A percentile compares a stretch with the other conserved stretches of the same genome.
Conservation (phyloP, 2,888 invertebrate species). For the Papilio protenor region DNA sequence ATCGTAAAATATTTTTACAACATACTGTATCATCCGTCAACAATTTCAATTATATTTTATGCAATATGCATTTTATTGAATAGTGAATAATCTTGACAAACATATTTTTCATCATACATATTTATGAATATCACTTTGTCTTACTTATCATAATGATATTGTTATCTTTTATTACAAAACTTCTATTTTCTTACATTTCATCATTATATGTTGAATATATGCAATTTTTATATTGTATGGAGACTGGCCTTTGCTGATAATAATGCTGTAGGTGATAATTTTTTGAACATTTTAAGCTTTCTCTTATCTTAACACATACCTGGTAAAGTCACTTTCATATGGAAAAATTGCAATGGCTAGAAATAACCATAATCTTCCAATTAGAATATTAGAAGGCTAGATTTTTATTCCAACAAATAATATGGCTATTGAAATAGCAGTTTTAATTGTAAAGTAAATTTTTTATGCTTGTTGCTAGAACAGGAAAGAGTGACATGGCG, state of each 20-base stretch:
- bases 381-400: background rate
- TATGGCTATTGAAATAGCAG: too few relatives aligned
- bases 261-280: background rate
- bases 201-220: background rate
- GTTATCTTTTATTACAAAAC: constrained; percentile 30
- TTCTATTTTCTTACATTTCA: constrained; percentile 6
- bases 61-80: constrained; percentile 1
- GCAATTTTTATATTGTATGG: background rate
- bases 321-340: too few relatives aligned
- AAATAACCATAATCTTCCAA: background rate
- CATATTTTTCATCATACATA: background rate
- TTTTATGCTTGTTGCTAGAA: background rate
- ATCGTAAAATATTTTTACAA: background rate
- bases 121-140: background rate
- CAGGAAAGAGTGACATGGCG: background rate
- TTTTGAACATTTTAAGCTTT: background rate
- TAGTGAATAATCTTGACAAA: background rate
- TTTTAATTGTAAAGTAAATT: background rate
- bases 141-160: constrained; percentile 18
- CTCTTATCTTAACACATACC: background rate
- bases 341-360: too few relatives aligned
- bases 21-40: background rate
- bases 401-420: too few relatives aligned
- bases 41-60: background rate
- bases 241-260: background rate